Evolutionary conservation across 2,888 invertebrate genomes (phyloP), one percentile per base, ranked within the genome.

Genomic region (Campoletis raptor): DNA sequence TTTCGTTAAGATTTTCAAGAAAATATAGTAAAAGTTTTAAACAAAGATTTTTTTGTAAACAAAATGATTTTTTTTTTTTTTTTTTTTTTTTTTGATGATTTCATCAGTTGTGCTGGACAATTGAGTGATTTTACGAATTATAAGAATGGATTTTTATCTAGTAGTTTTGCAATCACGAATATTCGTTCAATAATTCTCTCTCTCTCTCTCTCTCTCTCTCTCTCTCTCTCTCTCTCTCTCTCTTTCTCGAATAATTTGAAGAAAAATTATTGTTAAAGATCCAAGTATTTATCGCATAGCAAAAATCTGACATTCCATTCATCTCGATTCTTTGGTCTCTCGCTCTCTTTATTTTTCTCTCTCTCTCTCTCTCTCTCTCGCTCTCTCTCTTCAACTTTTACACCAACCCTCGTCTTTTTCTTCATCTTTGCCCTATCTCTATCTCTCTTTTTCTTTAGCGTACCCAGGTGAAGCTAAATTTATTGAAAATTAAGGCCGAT

Each of bases 401-500:
- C 61, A 30, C 61, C 15, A 30, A 30, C 30, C 30, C 30, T 30
- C 30, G 15, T 30, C 61, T 30, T 24, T 30, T 30, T 30, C 40
- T 77, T 36, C 18, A 24, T n/a, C n/a, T 64, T 18, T 61, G 24
- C 18, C 8, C 30, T 37, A n/a, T 21, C 61, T 61, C 42, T 8
- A 57, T 61, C 61, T 30, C 61, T 30, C 30, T 52, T 54, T 52
- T 45, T 54, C 57, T 70, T 36, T 57, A 42, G 45, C 30, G 30
- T 54, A 54, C 18, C 85, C 81, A 85, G 86, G 83, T 88, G 88
- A 88, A 88, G 88, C 88, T 88, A 90, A 91, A 93, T 92, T 92
- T 92, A 92, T 92, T 93, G 93, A 93, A 93, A 93, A 93, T 93
- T 93, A 93, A 92, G 91, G 91, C 91, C 90, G 92, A 92, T 92